A percentile compares a stretch with the other conserved stretches of the same genome.
Evolutionary conservation across 2,888 invertebrate species (phyloP).

Genomic region (Polyommatus iphigenia): DNA sequence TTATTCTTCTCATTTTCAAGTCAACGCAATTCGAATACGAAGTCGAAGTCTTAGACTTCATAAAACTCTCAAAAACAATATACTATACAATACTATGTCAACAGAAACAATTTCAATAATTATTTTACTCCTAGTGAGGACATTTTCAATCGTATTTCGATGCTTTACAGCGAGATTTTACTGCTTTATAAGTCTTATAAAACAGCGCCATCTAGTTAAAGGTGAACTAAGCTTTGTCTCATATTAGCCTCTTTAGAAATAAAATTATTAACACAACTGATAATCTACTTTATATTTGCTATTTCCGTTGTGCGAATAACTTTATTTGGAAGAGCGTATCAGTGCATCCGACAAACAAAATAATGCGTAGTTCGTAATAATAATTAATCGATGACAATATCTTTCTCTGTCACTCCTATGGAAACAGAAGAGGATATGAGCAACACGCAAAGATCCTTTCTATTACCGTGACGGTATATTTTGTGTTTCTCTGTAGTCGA

Average conservation of each 20-base stretch:
- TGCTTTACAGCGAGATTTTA: conserved; percentile 7
- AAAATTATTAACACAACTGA: neutral
- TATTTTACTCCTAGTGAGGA: neutral
- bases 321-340: too few species aligned
- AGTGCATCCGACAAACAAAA: too few species aligned
- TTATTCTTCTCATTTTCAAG: neutral
- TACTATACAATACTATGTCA: conserved; percentile 7
- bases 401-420: neutral
- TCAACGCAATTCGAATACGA: neutral
- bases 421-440: neutral
- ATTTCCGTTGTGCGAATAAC: too few species aligned
- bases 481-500: neutral
- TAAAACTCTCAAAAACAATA: conserved; percentile 22
- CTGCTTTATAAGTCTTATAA: neutral
- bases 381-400: neutral
- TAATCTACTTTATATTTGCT: neutral
- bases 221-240: neutral
- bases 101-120: neutral
- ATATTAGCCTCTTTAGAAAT: neutral
- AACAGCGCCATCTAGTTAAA: neutral
- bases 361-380: too few species aligned
- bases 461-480: neutral
- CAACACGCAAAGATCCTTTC: neutral
- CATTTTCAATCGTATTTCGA: conserved; percentile 6
- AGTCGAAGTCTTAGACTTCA: neutral